Evolutionary conservation across 2,888 invertebrate species (phyloP), one percentile per base, ranked within the genome.

Genomic region (Andrena praecox): DNA sequence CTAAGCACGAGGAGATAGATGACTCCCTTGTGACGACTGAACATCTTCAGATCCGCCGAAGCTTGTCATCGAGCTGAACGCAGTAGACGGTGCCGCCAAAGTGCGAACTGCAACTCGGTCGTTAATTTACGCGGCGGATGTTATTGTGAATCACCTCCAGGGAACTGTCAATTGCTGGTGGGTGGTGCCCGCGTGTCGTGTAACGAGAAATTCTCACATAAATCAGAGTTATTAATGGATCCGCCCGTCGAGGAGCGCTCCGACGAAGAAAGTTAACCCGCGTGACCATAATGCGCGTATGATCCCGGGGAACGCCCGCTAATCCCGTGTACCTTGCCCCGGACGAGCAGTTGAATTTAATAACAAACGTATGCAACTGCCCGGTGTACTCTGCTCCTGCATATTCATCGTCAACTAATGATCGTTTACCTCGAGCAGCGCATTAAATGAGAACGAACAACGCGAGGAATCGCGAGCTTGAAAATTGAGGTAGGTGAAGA

Each of bases 191-290:
- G 77, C 33, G 77, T 71, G 74, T 87, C 80, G 81, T 80, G 82
- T 84, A 89, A 88, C 85, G 80, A 85, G 84, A 77, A 77, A 88
- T 85, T 86, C 87, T 79, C 87, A 86, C 87, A 82, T 87, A 87
- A 84, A 88, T 87, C 85, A 82, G 79, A 78, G 90, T 89, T 87
- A 90, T 89, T 89, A 89, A 89, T 89, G 89, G 82, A 86, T 82
- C 68, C 74, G 74, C 52, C 64, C 67, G 77, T 60, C 69, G 62
- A 67, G 68, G 64, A 80, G 76, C 31, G 73, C 50, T 59, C 27
- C 64, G 64, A 8, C 62, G 76, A 87, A 84, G 88, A 86, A 86
- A 78, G 27, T 52, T 56, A 59, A 42, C 70, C 42, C 68, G 59
- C 64, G 24, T 7, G 29, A 31, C 69, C 69, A 31, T 80, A 67